Evolutionary conservation across 1,140 invertebrate species (phyloP), one percentile per base, ranked within the genome.

Genomic region (Octopus sinensis): DNA sequence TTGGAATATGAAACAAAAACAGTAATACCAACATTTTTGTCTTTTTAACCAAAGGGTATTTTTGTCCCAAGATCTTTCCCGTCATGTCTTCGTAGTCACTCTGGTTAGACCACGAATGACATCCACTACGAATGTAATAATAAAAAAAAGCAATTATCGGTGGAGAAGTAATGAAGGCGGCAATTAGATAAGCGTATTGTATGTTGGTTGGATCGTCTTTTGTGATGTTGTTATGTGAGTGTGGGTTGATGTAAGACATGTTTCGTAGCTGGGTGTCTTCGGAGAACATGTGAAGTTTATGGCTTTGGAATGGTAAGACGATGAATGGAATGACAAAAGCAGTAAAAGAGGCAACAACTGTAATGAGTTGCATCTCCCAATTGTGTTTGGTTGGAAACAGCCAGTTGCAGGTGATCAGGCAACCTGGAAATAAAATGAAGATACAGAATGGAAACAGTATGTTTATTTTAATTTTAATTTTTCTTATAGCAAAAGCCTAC

Each of bases 261-360:
- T 23, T 62, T 51, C 54, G 12, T 23, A 13, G 53, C 9, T 4
- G 6, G 62, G 56, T 6, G 9, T 68, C 56, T 43, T 4, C 43
- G 10, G 17, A 10, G 54, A 7, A 53, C 53, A 10, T 23, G 54
- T 10, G 13, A 54, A 53, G 68, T 10, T 13, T 13, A 6, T 23
- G 68, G 54, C 79, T 79, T 6, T 53, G 79, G 62, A 84, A 82
- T 10, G 80, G 83, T n/a, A 80, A n/a, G 5, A 80, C 83, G 43
- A 84, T 56, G 78, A 84, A 84, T 13, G 83, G 81, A 12, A 80
- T 75, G 68, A 84, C 7, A 76, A 84, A 84, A n/a, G 83, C 62
- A 12, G 68, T 79, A 53, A 83, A 62, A 53, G 77, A 81, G 5
- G 76, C 83, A 4, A 68, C 79, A 6, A 80, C 62, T 6, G 81